phyloP scores from a whole-genome alignment of 2,888 invertebrate genomes.

The Drosophila limbata region DNA sequence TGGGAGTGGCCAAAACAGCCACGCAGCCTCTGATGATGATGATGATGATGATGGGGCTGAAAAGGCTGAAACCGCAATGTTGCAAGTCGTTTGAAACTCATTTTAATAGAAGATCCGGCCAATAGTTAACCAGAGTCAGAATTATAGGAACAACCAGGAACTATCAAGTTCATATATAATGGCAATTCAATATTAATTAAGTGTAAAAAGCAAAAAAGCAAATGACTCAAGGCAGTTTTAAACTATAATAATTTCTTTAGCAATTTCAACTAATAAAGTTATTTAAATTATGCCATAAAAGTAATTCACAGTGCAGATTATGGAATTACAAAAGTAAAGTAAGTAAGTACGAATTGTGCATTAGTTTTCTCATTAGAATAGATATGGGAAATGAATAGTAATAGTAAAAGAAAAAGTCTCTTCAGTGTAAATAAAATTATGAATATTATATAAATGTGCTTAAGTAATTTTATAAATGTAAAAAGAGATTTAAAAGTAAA shows the following conservation, averaged over 20 bases:
- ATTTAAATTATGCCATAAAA: neutral
- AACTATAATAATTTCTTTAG: neutral
- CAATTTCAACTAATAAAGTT: conserved; percentile 2
- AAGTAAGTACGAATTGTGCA: no score
- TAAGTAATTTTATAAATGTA: no score
- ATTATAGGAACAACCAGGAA: conserved; percentile 16
- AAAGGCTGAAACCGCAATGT: conserved; percentile 6
- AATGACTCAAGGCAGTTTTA: neutral
- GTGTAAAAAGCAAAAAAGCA: neutral
- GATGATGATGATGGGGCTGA: conserved; percentile 36
- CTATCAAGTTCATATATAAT: conserved; percentile 4
- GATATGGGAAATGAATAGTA: no score
- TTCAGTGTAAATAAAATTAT: no score
- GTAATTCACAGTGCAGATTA: neutral
- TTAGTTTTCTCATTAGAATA: no score
- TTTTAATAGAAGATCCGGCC: conserved; percentile 33
- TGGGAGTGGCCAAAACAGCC: conserved; percentile 73
- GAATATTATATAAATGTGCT: no score
- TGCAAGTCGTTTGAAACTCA: conserved; percentile 41
- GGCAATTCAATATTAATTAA: conserved; percentile 9
- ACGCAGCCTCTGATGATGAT: conserved; percentile 63
- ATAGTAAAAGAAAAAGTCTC: no score
- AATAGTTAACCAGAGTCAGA: conserved; percentile 4
- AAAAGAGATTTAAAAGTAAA: no score
- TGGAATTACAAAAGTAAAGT: neutral